A percentile compares a stretch with the other conserved stretches of the same genome.
Evolutionary conservation across 2,888 invertebrate species (phyloP).

Genomic region (Trypoxylon attenuatum): DNA sequence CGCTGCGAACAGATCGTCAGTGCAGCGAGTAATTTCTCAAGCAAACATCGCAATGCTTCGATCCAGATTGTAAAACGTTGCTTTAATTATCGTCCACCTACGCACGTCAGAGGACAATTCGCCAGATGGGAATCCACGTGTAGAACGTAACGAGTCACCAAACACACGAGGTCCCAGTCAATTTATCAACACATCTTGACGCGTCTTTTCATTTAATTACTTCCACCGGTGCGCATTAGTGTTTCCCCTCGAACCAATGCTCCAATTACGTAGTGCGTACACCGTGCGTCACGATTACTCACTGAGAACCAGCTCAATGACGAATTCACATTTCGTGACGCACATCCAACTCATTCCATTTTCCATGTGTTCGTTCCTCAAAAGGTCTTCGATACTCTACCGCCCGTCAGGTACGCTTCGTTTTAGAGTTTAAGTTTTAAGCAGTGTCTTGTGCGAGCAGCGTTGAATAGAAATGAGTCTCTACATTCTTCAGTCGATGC

Average conservation of each 20-base stretch:
- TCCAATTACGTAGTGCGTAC: slow-evolving; percentile 8
- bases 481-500: slow-evolving; percentile 85
- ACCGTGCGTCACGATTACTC: neutral
- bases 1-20: too few relatives aligned
- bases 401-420: slow-evolving; percentile 27
- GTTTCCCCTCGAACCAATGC: slow-evolving; percentile 2
- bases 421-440: too few relatives aligned
- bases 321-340: slow-evolving; percentile 5
- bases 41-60: neutral
- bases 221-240: slow-evolving; percentile 9
- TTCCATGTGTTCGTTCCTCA: neutral
- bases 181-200: slow-evolving; percentile 33
- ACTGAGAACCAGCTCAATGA: slow-evolving; percentile 5
- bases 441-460: neutral
- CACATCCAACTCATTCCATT: neutral
- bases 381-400: neutral
- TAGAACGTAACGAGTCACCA: slow-evolving; percentile 6
- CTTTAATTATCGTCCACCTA: neutral
- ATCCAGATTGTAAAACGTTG: neutral
- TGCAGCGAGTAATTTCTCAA: too few relatives aligned
- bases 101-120: neutral
- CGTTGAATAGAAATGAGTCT: neutral
- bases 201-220: slow-evolving; percentile 18
- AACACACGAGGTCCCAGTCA: slow-evolving; percentile 13
- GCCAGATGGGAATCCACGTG: neutral